Evolutionary conservation across 1,140 invertebrate species (phyloP), one percentile per base, ranked within the genome.

Genomic region (Zophobas morio): DNA sequence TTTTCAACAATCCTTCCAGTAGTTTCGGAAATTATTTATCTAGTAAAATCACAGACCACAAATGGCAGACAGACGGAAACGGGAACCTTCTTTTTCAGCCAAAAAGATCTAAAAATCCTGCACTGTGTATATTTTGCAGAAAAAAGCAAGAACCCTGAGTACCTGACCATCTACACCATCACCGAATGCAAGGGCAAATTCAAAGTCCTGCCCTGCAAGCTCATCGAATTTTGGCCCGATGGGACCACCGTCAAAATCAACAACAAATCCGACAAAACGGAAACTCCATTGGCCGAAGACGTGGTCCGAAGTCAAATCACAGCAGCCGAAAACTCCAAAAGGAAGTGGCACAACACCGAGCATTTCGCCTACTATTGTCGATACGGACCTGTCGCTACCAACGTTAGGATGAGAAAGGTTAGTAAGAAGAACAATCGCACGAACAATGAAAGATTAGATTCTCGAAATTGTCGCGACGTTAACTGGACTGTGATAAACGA

Each of bases 281-380:
- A 91, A 84, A 87, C 88, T 47, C 88, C 90, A 37, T 90, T 92
- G 84, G 88, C 82, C 76, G 90, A 92, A 79, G 91, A 91, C 84
- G 89, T 90, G 81, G 92, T 92, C 81, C 88, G 89, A 81, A 89
- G 89, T 82, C 91, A 92, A 88, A 90, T 92, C 86, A 79, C 70
- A 36, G 78, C 79, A 63, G 83, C 83, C 40, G 78, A 75, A 60
- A 77, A 77, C 33, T 88, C 88, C 83, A 89, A 89, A 85, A 86
- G 87, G 77, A 90, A 90, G 84, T 92, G 91, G 90, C 90, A 92
- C 83, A 92, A 91, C 86, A 90, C 89, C 71, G 88, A 92, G 84
- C 91, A 92, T 86, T 92, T 92, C 86, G 90, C 90, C 60, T 91
- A 91, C 84, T 92, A 90, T 90, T 91, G 90, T 86, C 88, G 91